Evolutionary conservation across 2,113 vertebrate genomes (phyloP).

Genomic region (Aptenodytes patagonicus): DNA sequence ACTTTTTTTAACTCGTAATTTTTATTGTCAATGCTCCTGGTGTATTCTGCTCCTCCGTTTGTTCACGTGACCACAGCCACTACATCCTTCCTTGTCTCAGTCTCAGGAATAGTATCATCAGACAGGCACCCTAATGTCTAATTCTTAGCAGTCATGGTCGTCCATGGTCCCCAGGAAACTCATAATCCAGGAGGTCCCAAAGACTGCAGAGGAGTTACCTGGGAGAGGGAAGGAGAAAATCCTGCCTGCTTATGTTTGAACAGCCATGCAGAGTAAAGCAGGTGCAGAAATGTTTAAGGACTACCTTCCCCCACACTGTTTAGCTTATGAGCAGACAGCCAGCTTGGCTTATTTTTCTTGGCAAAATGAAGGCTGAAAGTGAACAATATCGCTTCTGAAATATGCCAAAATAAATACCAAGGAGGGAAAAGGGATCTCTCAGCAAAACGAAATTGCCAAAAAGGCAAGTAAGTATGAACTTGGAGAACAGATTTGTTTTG

Average conservation of each 20-base stretch:
- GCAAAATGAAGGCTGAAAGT: constrained; percentile 24
- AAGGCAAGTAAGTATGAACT: not conserved
- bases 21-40: not conserved
- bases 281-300: not conserved
- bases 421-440: not conserved
- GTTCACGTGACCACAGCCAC: not conserved
- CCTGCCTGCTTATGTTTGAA: not conserved
- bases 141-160: not conserved
- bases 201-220: not conserved
- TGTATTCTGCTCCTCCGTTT: not conserved
- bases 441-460: not conserved
- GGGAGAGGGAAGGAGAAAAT: not conserved
- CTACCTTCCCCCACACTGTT: not conserved
- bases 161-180: not conserved
- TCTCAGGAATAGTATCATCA: not conserved
- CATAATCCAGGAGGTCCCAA: not conserved
- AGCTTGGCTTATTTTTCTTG: constrained; percentile 12
- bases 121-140: not conserved
- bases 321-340: not conserved
- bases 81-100: not conserved
- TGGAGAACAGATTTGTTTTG: not conserved
- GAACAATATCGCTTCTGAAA: constrained; percentile 1
- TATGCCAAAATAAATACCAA: constrained; percentile 26
- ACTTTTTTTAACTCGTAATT: not conserved
- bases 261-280: not conserved